Evolutionary conservation across 1,140 invertebrate species (phyloP).

Genomic region (Araneus ventricosus): DNA sequence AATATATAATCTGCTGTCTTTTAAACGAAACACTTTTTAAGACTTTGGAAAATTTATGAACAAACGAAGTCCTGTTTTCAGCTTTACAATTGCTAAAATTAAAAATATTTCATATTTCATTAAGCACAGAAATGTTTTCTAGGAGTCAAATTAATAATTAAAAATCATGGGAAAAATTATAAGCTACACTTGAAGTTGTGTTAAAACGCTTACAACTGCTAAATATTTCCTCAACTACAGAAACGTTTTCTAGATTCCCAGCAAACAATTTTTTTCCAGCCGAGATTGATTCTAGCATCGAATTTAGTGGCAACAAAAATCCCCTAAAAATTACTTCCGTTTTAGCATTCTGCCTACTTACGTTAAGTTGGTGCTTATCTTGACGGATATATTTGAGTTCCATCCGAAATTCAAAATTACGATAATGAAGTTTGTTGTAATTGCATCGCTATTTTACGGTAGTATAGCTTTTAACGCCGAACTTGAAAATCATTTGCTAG

Average conservation of each 20-base stretch:
- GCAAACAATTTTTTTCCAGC: not conserved
- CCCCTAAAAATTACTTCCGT: not conserved
- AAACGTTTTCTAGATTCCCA: not conserved
- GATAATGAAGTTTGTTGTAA: slow-evolving; percentile 51
- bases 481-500: slow-evolving; percentile 60
- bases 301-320: not conserved
- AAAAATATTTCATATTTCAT: too few species aligned
- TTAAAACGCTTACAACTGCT: too few species aligned
- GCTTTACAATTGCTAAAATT: too few species aligned
- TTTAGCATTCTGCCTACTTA: not conserved
- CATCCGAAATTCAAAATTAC: slow-evolving; percentile 27
- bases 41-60: too few species aligned
- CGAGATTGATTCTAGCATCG: not conserved
- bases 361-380: not conserved
- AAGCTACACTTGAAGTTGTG: too few species aligned
- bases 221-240: too few species aligned
- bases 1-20: too few species aligned
- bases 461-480: slow-evolving; percentile 43
- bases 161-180: too few species aligned
- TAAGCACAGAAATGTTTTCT: too few species aligned
- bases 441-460: slow-evolving; percentile 56
- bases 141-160: too few species aligned
- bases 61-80: too few species aligned
- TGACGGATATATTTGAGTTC: slow-evolving; percentile 15
- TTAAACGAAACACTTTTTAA: too few species aligned